phyloP scores from a whole-genome alignment of 2,797 vertebrate genomes.

The Hipposideros larvatus region DNA sequence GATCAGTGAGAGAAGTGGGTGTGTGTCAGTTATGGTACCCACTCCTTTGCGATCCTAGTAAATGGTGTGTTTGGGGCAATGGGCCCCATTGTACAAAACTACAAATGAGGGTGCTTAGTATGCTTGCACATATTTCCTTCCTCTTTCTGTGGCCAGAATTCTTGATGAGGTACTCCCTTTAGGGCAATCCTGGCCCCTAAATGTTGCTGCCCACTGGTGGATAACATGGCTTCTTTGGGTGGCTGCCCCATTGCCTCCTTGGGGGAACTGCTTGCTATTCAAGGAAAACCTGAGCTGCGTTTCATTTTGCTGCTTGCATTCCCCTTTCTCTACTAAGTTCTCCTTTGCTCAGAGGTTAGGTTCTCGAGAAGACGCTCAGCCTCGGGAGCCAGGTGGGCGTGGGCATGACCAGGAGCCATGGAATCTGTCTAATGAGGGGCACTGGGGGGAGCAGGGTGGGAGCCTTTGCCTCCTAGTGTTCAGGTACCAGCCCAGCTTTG shows the following conservation, averaged over 20 bases:
- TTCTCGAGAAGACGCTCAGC: not conserved
- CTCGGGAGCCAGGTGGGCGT: not conserved
- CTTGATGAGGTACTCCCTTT: slow-evolving; percentile 2
- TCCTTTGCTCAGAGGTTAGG: not conserved
- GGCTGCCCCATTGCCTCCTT: not conserved
- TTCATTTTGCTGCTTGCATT: not conserved
- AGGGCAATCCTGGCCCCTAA: not conserved
- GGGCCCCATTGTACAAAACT: not conserved
- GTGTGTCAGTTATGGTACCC: not conserved
- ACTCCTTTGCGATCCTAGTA: slow-evolving; percentile 50
- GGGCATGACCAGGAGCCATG: not conserved
- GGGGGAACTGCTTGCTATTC: accelerated
- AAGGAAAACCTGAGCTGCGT: not conserved
- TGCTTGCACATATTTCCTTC: slow-evolving; percentile 5
- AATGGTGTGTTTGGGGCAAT: slow-evolving; percentile 11
- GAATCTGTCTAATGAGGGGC: not conserved
- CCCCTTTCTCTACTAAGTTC: not conserved
- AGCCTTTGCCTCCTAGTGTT: not conserved
- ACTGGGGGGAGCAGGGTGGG: accelerated
- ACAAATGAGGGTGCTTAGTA: not conserved
- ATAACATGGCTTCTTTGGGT: not conserved
- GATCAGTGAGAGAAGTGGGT: slow-evolving; percentile 34
- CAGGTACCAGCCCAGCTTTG: not conserved
- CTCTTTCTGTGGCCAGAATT: not conserved
- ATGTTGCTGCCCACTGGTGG: accelerated